Evolutionary conservation across 1,140 invertebrate species (phyloP), one percentile per base, ranked within the genome.

Genomic region (Atopsyche davidsoni): DNA sequence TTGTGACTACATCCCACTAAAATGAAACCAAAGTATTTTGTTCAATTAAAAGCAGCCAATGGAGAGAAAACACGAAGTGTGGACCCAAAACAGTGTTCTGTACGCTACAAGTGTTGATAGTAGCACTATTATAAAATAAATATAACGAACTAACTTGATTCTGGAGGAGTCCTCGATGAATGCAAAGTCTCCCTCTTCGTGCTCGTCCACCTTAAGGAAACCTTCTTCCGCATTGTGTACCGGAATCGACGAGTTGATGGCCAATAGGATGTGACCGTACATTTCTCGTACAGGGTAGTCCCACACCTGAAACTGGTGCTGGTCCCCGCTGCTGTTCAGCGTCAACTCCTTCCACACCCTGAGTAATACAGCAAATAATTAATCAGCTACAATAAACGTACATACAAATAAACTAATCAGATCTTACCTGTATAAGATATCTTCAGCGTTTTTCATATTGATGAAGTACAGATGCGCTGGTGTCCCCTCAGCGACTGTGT

Each of bases 201-300:
- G 86, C 13, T 83, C 82, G 46, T 84, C 73, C 2, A 88, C 86
- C 68, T 84, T 86, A 53, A 72, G 65, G 59, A 90, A 89, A 1
- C 89, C 90, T 52, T 84, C 82, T n/a, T 73, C 62, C 1, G 80
- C 78, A 45, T 75, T 77, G 2, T 64, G 62, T 0, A 92, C 82
- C 0, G 86, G 82, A 59, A 80, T 79, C 1, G 86, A 86, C 53
- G 83, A 80, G 42, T 87, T 82, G 35, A 94, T 92, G 16, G 89
- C 86, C 25, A 87, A 68, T 22, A 92, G 68, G 54, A 94, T 92
- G 55, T 90, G 87, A 2, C 86, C 88, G 60, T 91, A 94, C 66
- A 92, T 87, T 66, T 93, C 89, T 57, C 87, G 85, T 35, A 94
- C 88, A 1, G 90, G 91, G 68, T 94, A 94, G 62, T 95, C 90